Evolutionary conservation across 2,113 vertebrate species (phyloP), one percentile per base, ranked within the genome.

Genomic region (Rhinoderma darwinii): DNA sequence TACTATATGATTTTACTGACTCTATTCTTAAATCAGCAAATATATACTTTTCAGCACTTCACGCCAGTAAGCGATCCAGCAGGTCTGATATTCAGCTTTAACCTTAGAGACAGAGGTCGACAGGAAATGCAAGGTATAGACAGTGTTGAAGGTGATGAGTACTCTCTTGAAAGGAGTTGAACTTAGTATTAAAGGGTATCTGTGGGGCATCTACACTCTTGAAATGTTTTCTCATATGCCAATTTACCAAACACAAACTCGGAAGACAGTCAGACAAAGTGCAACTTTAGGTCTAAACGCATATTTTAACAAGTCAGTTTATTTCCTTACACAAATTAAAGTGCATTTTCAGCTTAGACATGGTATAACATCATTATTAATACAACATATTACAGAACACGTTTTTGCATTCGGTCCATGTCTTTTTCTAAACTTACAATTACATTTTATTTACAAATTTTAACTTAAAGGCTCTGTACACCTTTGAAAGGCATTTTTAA

Each of bases 11-110:
- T 68, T 68, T 73, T 70, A 70, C 32, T 14, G 18, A 5, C 43
- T 44, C 37, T 44, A 59, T 74, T 86, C 78, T 87, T 82, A 51
- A 82, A 88, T 80, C 88, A 0, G 90, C 91, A 81, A 76, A 82
- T 92, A 90, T 93, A 91, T 91, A 92, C 92, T 91, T 93, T 91
- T 94, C 92, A 93, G 90, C 93, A 90, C 91, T 90, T 90, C 89
- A 91, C 87, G 91, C 91, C 89, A 91, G 89, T 90, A 89, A 80
- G 88, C 77, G 74, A 27, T 56, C 35, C 32, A 91, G 92, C 35
- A 91, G 90, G 91, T 92, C 87, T 88, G 89, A 90, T 91, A 63
- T 86, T 93, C 92, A 93, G 91, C 91, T 93, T 91, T 94, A 94
- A 94, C 93, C 92, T 63, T 22, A 89, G 86, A 82, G 90, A 87